Evolutionary conservation across 2,888 invertebrate genomes (phyloP).

Genomic region (Hofmannophila pseudospretella): DNA sequence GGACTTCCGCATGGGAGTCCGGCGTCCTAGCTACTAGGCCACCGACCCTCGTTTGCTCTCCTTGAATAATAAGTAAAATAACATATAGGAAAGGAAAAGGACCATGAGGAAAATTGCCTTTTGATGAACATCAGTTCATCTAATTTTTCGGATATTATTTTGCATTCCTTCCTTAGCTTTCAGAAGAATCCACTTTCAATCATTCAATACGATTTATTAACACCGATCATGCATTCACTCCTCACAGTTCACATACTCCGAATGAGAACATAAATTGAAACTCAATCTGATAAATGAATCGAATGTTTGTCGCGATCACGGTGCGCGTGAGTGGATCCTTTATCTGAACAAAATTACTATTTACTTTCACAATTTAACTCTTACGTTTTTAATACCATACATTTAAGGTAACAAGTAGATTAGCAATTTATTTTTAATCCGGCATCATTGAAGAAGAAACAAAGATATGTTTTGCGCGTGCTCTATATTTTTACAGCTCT

Average conservation of each 20-base stretch:
- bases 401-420: slow-evolving; percentile 15
- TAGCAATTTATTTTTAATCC: slow-evolving; percentile 15
- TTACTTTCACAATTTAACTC: slow-evolving; percentile 5
- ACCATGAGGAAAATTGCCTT: too few relatives aligned
- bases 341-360: slow-evolving; percentile 23
- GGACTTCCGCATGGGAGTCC: too few relatives aligned
- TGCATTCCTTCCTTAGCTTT: too few relatives aligned
- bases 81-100: too few relatives aligned
- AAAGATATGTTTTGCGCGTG: neutral
- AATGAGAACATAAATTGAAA: slow-evolving; percentile 24
- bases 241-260: slow-evolving; percentile 3
- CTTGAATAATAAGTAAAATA: too few relatives aligned
- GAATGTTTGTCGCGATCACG: slow-evolving; percentile 50
- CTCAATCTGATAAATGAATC: slow-evolving; percentile 36
- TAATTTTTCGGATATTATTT: too few relatives aligned
- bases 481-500: neutral
- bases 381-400: slow-evolving; percentile 7
- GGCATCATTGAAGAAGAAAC: neutral
- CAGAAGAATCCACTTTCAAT: too few relatives aligned
- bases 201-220: too few relatives aligned
- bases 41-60: too few relatives aligned
- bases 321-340: slow-evolving; percentile 39
- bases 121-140: too few relatives aligned
- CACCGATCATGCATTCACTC: too few relatives aligned
- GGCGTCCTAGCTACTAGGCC: too few relatives aligned